These are phyloP conservation scores for Eptesicus fuscus DNA, from an alignment of 2,113 vertebrate species.

Conservation along the genomic window DNA sequence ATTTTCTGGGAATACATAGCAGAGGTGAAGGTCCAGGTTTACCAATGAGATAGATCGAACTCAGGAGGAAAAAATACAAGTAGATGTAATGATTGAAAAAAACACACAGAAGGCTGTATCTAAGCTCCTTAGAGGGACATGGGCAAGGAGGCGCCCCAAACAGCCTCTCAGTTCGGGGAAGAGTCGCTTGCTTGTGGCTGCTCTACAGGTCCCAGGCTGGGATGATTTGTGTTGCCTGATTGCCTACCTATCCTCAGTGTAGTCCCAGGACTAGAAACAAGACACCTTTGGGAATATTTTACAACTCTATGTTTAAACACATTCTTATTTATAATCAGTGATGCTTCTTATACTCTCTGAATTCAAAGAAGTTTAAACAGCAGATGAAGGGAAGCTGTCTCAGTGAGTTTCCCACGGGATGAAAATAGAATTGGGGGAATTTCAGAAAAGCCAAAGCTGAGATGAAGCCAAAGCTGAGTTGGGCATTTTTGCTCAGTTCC, in stretches of 20 bases:
- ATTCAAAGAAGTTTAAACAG: not conserved
- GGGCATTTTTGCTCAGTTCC: not conserved
- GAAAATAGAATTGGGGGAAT: not conserved
- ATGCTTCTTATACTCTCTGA: not conserved
- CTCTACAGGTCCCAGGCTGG: not conserved
- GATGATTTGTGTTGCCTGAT: not conserved
- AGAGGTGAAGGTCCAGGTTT: not conserved
- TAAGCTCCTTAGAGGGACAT: not conserved
- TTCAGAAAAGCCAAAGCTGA: not conserved
- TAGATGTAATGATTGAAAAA: not conserved
- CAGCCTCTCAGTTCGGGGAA: not conserved
- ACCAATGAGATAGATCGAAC: not conserved
- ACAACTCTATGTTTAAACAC: not conserved
- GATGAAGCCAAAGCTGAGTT: not conserved
- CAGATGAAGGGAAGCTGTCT: not conserved
- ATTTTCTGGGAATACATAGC: not conserved
- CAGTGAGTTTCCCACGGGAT: not conserved
- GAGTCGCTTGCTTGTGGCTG: not conserved
- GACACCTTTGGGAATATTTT: not conserved
- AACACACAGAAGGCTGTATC: not conserved
- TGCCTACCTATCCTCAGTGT: not conserved
- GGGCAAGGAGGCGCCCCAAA: not conserved
- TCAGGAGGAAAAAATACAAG: not conserved
- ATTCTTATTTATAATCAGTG: not conserved
- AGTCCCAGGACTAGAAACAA: not conserved